phyloP scores from a whole-genome alignment of 2,797 vertebrate genomes.

The Chlorospingus semifuscus region DNA sequence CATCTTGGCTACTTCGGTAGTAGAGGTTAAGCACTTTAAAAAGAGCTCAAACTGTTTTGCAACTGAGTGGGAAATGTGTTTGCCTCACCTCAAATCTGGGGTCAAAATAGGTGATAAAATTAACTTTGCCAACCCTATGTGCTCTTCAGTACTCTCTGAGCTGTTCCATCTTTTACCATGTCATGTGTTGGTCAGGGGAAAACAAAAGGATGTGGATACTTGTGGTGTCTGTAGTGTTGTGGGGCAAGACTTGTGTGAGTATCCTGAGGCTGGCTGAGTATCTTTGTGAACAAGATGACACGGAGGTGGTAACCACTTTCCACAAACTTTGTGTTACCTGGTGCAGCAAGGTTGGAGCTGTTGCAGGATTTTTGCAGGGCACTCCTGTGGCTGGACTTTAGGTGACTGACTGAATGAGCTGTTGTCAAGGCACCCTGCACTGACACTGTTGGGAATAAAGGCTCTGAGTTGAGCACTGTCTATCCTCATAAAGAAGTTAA shows the following conservation, averaged over 20 bases:
- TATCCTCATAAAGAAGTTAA: neutral
- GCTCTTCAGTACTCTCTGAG: neutral
- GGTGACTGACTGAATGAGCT: neutral
- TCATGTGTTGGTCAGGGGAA: neutral
- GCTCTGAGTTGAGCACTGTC: neutral
- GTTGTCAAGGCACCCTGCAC: neutral
- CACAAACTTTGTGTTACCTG: fast-evolving
- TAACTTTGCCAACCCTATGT: neutral
- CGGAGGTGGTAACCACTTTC: neutral
- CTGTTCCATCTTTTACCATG: neutral
- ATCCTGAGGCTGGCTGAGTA: neutral
- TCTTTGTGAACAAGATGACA: neutral
- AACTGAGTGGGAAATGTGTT: neutral
- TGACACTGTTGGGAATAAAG: fast-evolving
- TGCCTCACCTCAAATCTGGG: neutral
- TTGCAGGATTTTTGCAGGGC: neutral
- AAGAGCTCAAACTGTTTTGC: neutral
- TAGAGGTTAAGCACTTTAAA: neutral
- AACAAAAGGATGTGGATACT: neutral
- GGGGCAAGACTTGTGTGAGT: neutral
- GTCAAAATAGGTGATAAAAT: neutral
- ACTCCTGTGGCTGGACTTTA: neutral
- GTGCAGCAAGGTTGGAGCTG: fast-evolving
- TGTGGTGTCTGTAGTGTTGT: neutral
- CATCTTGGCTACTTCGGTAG: neutral